Evolutionary conservation across 2,888 invertebrate species (phyloP).

Genomic region (Nomada lathburiana): DNA sequence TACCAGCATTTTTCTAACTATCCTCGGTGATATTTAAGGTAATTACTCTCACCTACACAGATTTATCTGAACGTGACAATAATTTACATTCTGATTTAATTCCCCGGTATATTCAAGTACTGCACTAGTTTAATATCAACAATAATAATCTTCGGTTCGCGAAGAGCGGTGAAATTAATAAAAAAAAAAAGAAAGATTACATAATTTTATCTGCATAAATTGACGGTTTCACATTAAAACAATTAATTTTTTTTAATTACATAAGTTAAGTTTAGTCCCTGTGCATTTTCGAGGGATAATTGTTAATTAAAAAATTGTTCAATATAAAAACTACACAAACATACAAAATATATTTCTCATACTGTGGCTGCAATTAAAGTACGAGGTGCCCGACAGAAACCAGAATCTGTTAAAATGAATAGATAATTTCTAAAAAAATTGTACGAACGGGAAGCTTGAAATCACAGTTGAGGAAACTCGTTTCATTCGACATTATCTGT

Average conservation of each 20-base stretch:
- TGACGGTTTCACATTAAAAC: too few species aligned
- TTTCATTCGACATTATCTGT: constrained; percentile 59
- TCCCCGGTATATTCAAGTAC: not conserved
- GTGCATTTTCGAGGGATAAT: too few species aligned
- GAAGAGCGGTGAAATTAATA: not conserved
- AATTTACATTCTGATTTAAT: constrained; percentile 17
- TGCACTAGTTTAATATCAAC: not conserved
- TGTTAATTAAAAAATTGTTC: too few species aligned
- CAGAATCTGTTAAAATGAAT: not conserved
- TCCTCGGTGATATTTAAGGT: constrained; percentile 29
- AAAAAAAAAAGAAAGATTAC: not conserved
- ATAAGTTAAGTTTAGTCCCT: too few species aligned
- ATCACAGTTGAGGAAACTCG: constrained; percentile 15
- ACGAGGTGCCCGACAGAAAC: too few species aligned
- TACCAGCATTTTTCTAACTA: constrained; percentile 27
- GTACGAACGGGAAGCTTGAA: not conserved
- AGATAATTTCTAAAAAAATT: not conserved
- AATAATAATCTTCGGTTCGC: not conserved
- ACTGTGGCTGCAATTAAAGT: too few species aligned
- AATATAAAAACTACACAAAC: too few species aligned
- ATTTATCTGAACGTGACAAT: not conserved
- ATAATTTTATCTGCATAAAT: too few species aligned
- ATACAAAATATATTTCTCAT: too few species aligned
- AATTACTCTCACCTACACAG: not conserved
- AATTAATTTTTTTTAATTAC: too few species aligned